Conservation (phyloP, 2,888 invertebrate genomes). For the Sacculina carcini region DNA sequence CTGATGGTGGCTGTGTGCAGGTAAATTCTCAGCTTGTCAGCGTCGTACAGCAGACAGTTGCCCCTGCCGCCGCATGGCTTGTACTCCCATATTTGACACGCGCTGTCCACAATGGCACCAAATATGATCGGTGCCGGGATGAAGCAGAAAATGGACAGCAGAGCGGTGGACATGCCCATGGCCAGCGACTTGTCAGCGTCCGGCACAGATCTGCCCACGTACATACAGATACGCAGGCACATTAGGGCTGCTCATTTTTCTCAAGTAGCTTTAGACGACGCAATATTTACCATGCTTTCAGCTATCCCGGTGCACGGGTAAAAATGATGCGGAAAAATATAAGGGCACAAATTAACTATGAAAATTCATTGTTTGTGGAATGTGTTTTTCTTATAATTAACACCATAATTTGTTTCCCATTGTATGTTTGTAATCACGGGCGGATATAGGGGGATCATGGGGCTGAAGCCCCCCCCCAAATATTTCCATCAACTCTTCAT, state of each 20-base stretch:
- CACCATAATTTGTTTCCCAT: no score
- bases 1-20: slow-evolving; percentile 21
- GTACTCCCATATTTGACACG: slow-evolving; percentile 34
- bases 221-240: slow-evolving; percentile 3
- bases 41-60: slow-evolving; percentile 39
- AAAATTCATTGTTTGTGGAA: no score
- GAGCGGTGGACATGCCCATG: slow-evolving; percentile 32
- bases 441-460: no score
- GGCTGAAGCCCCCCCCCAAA: no score
- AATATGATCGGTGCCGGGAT: slow-evolving; percentile 44
- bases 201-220: slow-evolving; percentile 27
- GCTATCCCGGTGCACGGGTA: no score
- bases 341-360: no score
- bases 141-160: slow-evolving; percentile 33
- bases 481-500: no score
- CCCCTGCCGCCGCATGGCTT: slow-evolving; percentile 30
- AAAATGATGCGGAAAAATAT: no score
- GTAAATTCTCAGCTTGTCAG: slow-evolving; percentile 28
- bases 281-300: no score
- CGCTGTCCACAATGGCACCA: slow-evolving; percentile 38
- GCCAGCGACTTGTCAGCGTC: slow-evolving; percentile 35
- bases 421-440: no score
- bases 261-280: no score
- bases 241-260: neutral
- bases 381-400: no score